Percentiles rank a stretch among this genome's conserved stretches.
Evolutionary conservation across 2,113 vertebrate genomes (phyloP).

Genomic region (Cololabis saira): DNA sequence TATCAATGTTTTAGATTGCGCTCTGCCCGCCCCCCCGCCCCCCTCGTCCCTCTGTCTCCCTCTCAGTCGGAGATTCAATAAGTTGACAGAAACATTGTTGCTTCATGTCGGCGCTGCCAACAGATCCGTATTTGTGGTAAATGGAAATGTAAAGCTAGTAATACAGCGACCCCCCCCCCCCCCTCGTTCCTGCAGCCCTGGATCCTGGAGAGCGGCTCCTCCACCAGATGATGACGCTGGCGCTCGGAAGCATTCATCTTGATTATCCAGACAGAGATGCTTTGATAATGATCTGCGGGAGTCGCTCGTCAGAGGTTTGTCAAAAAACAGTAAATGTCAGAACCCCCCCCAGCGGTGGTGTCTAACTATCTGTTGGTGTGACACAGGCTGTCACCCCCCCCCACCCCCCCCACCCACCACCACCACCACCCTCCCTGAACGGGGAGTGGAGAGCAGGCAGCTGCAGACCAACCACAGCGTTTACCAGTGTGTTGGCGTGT

Average conservation of each 20-base stretch:
- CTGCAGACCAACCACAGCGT: constrained; percentile 59
- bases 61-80: constrained; percentile 79
- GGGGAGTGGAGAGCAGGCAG: constrained; percentile 40
- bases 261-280: constrained; percentile 77
- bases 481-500: constrained; percentile 41
- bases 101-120: constrained; percentile 72
- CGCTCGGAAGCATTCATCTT: constrained; percentile 78
- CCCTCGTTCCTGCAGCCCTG: constrained; percentile 21
- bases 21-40: constrained; percentile 71
- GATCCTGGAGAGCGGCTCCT: constrained; percentile 58
- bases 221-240: constrained; percentile 67
- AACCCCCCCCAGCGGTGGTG: constrained; percentile 54
- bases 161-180: constrained; percentile 17
- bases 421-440: too few relatives aligned
- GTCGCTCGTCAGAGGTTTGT: constrained; percentile 78
- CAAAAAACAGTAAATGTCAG: constrained; percentile 73
- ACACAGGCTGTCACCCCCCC: constrained; percentile 11
- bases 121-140: constrained; percentile 77
- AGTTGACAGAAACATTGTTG: constrained; percentile 80
- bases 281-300: constrained; percentile 80
- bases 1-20: constrained; percentile 84
- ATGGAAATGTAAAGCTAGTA: constrained; percentile 71
- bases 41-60: too few relatives aligned
- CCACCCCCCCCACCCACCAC: not conserved
- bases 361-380: constrained; percentile 60